A percentile compares a stretch with the other conserved stretches of the same genome.
Evolutionary conservation across 2,797 vertebrate species (phyloP).

Genomic region (Acipenser ruthenus): DNA sequence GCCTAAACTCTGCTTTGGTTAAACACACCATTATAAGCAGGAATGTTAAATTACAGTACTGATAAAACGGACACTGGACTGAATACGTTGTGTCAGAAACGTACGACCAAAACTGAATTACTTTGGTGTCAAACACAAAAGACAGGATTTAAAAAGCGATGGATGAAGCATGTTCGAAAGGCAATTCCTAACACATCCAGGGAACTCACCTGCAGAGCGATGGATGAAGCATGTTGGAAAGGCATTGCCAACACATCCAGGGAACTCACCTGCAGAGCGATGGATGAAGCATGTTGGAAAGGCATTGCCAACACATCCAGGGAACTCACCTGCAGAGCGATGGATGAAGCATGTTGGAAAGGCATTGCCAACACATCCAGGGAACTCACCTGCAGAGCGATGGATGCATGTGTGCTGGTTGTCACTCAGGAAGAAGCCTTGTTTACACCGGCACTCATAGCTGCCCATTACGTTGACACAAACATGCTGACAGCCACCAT

Average conservation of each 20-base stretch:
- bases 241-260: not conserved
- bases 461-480: conserved; percentile 92
- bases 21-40: no score
- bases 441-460: conserved; percentile 89
- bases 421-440: conserved; percentile 93
- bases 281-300: conserved; percentile 57
- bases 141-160: no score
- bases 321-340: no score
- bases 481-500: conserved; percentile 89
- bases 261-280: conserved; percentile 76
- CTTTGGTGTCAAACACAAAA: no score
- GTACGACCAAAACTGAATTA: no score
- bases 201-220: conserved; percentile 76
- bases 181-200: not conserved
- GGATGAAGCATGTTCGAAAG: no score
- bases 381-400: conserved; percentile 76
- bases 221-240: conserved; percentile 57
- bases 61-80: no score
- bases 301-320: no score
- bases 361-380: not conserved
- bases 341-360: no score
- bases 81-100: no score
- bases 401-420: conserved; percentile 98
- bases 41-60: no score
- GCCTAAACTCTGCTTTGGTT: no score